Evolutionary conservation across 2,797 vertebrate genomes (phyloP).

Genomic region (Sebastes steindachneri): DNA sequence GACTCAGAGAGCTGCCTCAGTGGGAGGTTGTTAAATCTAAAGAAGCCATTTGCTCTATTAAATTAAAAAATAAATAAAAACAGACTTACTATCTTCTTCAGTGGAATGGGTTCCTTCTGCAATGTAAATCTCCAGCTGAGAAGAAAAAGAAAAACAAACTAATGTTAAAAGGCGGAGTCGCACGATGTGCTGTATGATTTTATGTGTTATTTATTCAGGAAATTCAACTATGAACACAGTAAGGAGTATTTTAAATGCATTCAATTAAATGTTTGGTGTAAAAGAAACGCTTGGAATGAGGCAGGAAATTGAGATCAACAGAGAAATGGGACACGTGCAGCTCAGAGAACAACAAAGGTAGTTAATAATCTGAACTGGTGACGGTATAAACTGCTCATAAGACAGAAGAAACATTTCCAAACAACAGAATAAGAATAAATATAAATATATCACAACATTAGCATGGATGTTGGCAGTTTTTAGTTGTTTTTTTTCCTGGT

Average conservation of each 20-base stretch:
- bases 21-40: not conserved
- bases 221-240: not conserved
- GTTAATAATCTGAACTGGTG: too few relatives aligned
- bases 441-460: too few relatives aligned
- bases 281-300: not conserved
- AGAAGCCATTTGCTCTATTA: not conserved
- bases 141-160: constrained; percentile 55
- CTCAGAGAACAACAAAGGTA: too few relatives aligned
- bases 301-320: not conserved
- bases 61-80: not conserved
- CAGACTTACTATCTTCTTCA: constrained; percentile 95
- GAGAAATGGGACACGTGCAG: not conserved
- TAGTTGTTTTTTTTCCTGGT: too few relatives aligned
- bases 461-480: too few relatives aligned
- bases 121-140: constrained; percentile 96
- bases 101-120: constrained; percentile 96
- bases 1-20: not conserved
- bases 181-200: not conserved
- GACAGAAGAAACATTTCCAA: too few relatives aligned
- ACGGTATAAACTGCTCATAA: too few relatives aligned
- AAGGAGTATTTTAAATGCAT: not conserved
- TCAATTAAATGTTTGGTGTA: not conserved
- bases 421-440: too few relatives aligned
- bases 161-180: not conserved
- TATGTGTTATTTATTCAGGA: not conserved